Evolutionary conservation across 2,113 vertebrate genomes (phyloP).

Genomic region (Gobius niger): DNA sequence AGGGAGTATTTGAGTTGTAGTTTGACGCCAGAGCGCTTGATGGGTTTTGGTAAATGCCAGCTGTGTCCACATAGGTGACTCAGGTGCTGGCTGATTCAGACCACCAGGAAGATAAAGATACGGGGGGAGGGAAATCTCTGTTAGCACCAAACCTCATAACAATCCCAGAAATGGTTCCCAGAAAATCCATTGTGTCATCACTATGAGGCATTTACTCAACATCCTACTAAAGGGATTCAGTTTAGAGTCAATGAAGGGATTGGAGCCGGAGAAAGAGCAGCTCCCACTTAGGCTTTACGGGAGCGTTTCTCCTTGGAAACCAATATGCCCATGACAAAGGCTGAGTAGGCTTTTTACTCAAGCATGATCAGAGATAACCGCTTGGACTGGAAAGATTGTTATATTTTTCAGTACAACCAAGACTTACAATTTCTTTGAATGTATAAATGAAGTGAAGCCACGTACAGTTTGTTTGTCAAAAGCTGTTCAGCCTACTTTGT

Average conservation of each 20-base stretch:
- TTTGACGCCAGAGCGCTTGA: constrained; percentile 33
- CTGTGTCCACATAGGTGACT: constrained; percentile 65
- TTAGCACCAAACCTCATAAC: constrained; percentile 29
- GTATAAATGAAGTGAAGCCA: background rate
- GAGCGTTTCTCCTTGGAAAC: constrained; percentile 17
- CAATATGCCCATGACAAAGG: constrained; percentile 17
- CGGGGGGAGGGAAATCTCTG: constrained; percentile 8
- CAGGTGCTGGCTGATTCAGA: constrained; percentile 62
- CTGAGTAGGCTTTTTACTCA: constrained; percentile 21
- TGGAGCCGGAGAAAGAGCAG: constrained; percentile 10
- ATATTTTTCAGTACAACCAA: background rate
- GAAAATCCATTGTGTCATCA: constrained; percentile 68
- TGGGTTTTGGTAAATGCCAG: constrained; percentile 54
- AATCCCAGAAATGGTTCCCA: constrained; percentile 53
- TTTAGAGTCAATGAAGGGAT: constrained; percentile 23
- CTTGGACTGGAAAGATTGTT: background rate
- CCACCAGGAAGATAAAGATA: constrained; percentile 16
- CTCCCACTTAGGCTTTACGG: background rate
- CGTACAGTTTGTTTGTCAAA: constrained; percentile 16
- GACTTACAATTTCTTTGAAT: background rate
- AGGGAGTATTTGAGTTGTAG: background rate
- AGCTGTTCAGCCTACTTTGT: constrained; percentile 59
- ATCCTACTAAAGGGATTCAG: constrained; percentile 18
- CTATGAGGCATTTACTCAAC: constrained; percentile 37
- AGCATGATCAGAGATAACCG: background rate